Evolutionary conservation across 2,888 invertebrate genomes (phyloP), one percentile per base, ranked within the genome.

Genomic region (Labia minor): DNA sequence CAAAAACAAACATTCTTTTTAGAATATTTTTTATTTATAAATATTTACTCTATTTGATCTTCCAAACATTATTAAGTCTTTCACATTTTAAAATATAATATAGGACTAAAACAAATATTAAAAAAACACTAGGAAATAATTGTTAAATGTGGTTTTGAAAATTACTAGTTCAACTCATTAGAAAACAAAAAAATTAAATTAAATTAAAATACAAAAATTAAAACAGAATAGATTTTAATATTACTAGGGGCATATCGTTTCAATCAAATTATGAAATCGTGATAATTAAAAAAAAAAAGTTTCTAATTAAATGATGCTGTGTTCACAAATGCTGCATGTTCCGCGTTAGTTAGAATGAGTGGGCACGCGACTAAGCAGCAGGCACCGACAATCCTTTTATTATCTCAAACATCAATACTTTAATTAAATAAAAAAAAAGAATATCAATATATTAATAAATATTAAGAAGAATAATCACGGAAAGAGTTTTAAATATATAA

Each of bases 331-430:
- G 49, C 49, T 49, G 49, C 49, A 49, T n/a, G n/a, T n/a, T n/a
- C 49, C 49, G 49, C 49, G 49, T n/a, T 49, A 49, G 49, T 26
- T 8, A 6, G 26, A 26, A 26, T 26, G 26, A n/a, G n/a, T n/a
- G n/a, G 26, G 26, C 26, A 26, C 4, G 8, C 49, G n/a, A 14
- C 6, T 8, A 49, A 49, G 49, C 49, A 49, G 49, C 49, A 49
- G 49, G 49, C 49, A 49, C 49, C 49, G 49, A 49, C 49, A 49
- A 49, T 49, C 49, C 49, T 49, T 49, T 49, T 49, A 49, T 49
- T 49, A 49, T 49, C 26, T 26, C 26, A 26, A 26, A 26, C 8
- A 8, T 6, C 26, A 26, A 26, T 3, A 49, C 4, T 49, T 49
- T 49, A 33, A 26, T 26, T 6, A 26, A 8, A 3, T 26, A 26